Evolutionary conservation across 2,113 vertebrate genomes (phyloP).

Genomic region (Rhea pennata): DNA sequence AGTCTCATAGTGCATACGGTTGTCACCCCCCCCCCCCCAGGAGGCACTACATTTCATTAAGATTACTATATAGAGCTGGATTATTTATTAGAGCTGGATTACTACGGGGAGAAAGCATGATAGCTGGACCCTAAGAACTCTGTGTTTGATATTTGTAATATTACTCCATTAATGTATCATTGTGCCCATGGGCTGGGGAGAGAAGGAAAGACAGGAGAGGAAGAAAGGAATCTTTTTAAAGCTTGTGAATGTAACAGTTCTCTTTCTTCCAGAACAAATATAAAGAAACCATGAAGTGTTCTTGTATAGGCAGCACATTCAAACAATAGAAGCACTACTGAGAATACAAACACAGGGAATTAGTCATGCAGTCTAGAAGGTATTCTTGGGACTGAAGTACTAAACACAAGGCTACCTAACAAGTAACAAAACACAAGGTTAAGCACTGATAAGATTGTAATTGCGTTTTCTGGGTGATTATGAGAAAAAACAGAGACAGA

Average conservation of each 20-base stretch:
- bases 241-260: background rate
- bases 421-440: background rate
- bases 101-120: background rate
- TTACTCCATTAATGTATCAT: background rate
- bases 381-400: background rate
- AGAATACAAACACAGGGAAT: background rate
- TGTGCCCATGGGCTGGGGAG: background rate
- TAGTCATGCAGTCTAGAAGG: background rate
- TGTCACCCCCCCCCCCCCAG: fast-evolving
- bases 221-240: background rate
- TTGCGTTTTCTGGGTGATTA: background rate
- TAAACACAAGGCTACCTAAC: background rate
- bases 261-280: background rate
- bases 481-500: background rate
- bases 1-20: background rate
- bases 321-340: background rate
- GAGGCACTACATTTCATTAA: background rate
- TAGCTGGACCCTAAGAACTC: background rate
- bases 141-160: background rate
- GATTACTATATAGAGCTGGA: background rate
- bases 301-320: background rate
- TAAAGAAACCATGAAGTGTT: background rate
- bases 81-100: background rate
- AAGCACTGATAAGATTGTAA: background rate
- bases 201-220: background rate